Percentiles rank a stretch among this genome's conserved stretches.
phyloP scores from a whole-genome alignment of 2,113 vertebrate genomes.

The Condylura cristata region DNA sequence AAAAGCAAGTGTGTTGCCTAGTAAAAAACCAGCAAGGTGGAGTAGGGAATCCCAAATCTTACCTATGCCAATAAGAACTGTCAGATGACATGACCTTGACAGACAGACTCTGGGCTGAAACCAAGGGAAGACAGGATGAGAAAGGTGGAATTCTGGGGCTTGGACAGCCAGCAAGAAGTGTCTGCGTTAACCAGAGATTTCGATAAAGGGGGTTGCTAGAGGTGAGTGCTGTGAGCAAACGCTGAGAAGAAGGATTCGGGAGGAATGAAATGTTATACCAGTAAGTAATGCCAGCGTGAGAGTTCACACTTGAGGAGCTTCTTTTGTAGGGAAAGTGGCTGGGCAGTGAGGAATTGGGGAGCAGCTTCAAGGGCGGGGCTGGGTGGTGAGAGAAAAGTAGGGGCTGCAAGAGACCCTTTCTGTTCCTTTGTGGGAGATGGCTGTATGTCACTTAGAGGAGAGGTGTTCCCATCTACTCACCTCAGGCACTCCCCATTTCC shows the following conservation, averaged over 20 bases:
- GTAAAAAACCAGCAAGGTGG: not conserved
- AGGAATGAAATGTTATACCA: not conserved
- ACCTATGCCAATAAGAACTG: not conserved
- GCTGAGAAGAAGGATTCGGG: not conserved
- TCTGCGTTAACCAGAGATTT: not conserved
- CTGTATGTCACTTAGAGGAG: not conserved
- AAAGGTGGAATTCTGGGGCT: not conserved
- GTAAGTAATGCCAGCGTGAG: not conserved
- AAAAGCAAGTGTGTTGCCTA: not conserved
- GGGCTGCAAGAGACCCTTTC: not conserved
- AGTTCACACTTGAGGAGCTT: not conserved
- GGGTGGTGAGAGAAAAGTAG: not conserved
- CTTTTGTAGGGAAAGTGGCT: not conserved
- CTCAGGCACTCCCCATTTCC: not conserved
- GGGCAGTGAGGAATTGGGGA: accelerated
- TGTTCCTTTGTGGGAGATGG: not conserved
- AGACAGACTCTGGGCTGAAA: not conserved
- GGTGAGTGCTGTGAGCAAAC: too few relatives aligned
- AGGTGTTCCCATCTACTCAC: not conserved
- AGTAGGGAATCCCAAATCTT: not conserved
- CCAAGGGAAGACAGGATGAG: not conserved
- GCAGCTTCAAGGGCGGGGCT: not conserved
- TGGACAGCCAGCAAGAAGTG: not conserved
- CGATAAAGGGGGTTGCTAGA: accelerated
- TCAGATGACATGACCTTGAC: not conserved